Evolutionary conservation across 2,888 invertebrate species (phyloP).

Genomic region (Pseudoips prasinana): DNA sequence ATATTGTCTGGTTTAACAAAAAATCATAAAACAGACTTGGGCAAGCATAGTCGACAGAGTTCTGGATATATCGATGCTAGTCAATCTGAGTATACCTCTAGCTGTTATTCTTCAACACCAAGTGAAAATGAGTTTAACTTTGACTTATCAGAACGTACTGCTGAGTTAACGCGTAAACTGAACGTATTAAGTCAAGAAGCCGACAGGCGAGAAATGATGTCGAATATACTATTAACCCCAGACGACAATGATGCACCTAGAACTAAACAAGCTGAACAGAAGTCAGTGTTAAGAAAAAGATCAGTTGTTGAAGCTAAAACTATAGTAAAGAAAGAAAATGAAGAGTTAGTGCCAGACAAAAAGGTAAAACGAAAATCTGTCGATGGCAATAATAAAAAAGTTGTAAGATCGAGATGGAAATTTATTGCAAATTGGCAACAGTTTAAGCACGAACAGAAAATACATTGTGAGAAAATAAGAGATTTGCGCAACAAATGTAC

Average conservation of each 20-base stretch:
- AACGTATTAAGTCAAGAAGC: slow-evolving; percentile 67
- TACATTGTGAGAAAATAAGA: slow-evolving; percentile 79
- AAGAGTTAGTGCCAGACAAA: slow-evolving; percentile 37
- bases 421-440: slow-evolving; percentile 77
- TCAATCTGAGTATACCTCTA: slow-evolving; percentile 77
- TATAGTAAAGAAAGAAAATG: slow-evolving; percentile 36
- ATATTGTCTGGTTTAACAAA: slow-evolving; percentile 74
- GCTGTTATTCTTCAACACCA: slow-evolving; percentile 76
- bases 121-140: slow-evolving; percentile 79
- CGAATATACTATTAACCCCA: slow-evolving; percentile 47
- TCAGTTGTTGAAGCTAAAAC: slow-evolving; percentile 44
- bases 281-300: slow-evolving; percentile 56
- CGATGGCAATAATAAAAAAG: slow-evolving; percentile 46
- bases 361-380: slow-evolving; percentile 37
- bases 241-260: slow-evolving; percentile 33
- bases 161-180: slow-evolving; percentile 70
- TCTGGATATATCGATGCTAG: slow-evolving; percentile 77
- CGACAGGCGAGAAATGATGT: slow-evolving; percentile 49
- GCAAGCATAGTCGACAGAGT: slow-evolving; percentile 61
- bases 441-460: slow-evolving; percentile 81
- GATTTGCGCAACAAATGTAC: slow-evolving; percentile 85
- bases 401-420: slow-evolving; percentile 62
- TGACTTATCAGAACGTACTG: slow-evolving; percentile 70
- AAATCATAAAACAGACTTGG: slow-evolving; percentile 58
- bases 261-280: slow-evolving; percentile 43